Evolutionary conservation across 2,888 invertebrate species (phyloP), one percentile per base, ranked within the genome.

Genomic region (Drosophila helvetica): DNA sequence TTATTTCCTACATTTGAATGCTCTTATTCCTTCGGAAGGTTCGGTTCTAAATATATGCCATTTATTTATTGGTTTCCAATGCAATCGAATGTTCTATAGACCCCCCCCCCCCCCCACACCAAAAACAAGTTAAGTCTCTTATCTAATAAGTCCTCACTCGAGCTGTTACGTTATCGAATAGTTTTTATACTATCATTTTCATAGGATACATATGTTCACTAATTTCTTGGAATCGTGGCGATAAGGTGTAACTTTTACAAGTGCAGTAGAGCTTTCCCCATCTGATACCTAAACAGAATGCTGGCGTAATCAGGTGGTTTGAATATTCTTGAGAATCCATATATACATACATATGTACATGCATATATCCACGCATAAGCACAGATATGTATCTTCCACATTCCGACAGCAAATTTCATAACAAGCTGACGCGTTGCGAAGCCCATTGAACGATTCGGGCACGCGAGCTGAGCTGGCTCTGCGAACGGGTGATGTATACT

Each of bases 391-490:
- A 27, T 27, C 15, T 15, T 38, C 6, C 0, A 15, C 6, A 38
- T 38, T 38, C 10, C 7, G 45, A 42, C 43, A 42, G 19, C 25
- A 42, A 42, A 54, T 71, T 69, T 38, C 72, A 62, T 46, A 71
- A 69, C 22, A 38, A 27, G 19, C 43, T 22, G 48, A 54, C n/a
- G 4, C 12, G 27, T 63, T 72, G 54, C 6, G 9, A 15, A 42
- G 33, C 15, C 64, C 30, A 19, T 46, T n/a, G 56, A 62, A 27
- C 46, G 43, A 61, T 67, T 65, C 43, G 25, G 42, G 61, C 71
- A 83, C 77, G 82, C 80, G 77, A 84, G 65, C 48, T 55, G 77
- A 84, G 63, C 48, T 54, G 52, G 7, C 22, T 54, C 53, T 51
- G 62, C 30, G 55, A 55, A 54, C 59, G 45, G 58, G 53, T 43